Conservation (phyloP, 2,113 vertebrate species). For the Catharus bicknelli region DNA sequence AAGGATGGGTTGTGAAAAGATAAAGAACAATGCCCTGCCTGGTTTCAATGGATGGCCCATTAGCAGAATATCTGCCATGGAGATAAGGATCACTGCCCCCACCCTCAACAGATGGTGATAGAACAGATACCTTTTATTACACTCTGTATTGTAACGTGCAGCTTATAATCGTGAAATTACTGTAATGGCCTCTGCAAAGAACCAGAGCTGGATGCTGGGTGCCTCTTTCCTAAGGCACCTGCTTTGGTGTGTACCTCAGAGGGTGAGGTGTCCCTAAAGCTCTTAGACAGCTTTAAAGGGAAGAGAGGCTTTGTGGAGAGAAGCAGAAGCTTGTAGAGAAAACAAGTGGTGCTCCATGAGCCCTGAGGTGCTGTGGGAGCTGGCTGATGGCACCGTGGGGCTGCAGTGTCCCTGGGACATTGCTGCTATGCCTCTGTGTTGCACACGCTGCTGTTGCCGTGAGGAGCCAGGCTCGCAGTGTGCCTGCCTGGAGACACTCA, state of each 20-base stretch:
- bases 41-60: too few species aligned
- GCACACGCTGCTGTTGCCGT: accelerated
- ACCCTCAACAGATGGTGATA: too few species aligned
- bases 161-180: too few species aligned
- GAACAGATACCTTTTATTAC: too few species aligned
- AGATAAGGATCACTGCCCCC: too few species aligned
- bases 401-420: background rate
- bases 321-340: background rate
- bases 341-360: accelerated
- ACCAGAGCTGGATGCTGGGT: background rate
- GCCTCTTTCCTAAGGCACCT: background rate
- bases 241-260: background rate
- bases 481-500: background rate
- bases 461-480: accelerated
- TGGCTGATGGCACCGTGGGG: background rate
- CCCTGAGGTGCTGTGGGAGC: background rate
- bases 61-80: too few species aligned
- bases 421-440: background rate
- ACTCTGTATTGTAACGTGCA: too few species aligned
- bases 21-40: too few species aligned
- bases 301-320: background rate
- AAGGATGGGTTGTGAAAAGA: too few species aligned
- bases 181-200: background rate
- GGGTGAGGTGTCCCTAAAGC: background rate
- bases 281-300: background rate